Evolutionary conservation across 2,113 vertebrate genomes (phyloP).

Genomic region (Pongo abelii): DNA sequence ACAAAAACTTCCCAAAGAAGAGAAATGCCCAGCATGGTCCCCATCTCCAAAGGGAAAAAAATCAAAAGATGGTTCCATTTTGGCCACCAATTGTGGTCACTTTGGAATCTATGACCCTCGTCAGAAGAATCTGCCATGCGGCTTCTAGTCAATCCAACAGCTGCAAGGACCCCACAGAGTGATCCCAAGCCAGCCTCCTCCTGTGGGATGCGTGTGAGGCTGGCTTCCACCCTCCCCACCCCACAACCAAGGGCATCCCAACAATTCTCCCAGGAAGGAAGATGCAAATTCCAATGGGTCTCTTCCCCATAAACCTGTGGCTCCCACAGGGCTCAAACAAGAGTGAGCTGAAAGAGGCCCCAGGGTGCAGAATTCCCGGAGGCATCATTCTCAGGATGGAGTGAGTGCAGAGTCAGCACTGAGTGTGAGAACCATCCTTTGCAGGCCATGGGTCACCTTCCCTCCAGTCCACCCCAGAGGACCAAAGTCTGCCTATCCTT

Average conservation of each 20-base stretch:
- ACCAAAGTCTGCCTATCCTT: not conserved
- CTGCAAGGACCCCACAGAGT: not conserved
- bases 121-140: not conserved
- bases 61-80: not conserved
- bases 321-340: not conserved
- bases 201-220: fast-evolving
- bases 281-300: not conserved
- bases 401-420: not conserved
- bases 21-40: not conserved
- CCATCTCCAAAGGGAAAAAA: not conserved
- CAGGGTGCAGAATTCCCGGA: not conserved
- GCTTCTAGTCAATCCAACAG: not conserved
- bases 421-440: not conserved
- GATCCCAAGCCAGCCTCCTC: not conserved
- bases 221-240: not conserved
- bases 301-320: not conserved
- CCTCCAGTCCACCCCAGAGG: not conserved
- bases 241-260: too few species aligned
- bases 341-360: not conserved
- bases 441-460: not conserved
- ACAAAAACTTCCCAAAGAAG: not conserved
- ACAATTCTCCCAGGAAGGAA: not conserved
- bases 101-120: not conserved
- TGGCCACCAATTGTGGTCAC: not conserved
- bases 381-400: not conserved